Percentiles rank a stretch among this genome's conserved stretches.
phyloP scores from a whole-genome alignment of 2,888 invertebrate genomes.

The Dicycla oo region DNA sequence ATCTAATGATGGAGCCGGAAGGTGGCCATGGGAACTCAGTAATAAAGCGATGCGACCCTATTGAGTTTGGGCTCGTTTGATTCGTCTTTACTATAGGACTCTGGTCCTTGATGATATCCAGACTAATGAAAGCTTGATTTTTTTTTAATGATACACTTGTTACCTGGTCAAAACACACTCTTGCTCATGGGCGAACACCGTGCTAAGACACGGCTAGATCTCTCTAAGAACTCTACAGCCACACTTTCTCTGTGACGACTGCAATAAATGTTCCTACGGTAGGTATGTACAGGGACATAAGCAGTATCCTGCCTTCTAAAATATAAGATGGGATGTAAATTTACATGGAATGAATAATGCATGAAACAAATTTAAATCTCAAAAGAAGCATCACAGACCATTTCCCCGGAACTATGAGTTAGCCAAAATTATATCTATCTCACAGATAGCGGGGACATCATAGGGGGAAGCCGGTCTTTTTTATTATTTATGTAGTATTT shows the following conservation, averaged over 20 bases:
- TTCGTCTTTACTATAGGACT: too few relatives aligned
- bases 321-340: slow-evolving; percentile 49
- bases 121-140: too few relatives aligned
- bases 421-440: slow-evolving; percentile 83
- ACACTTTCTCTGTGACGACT: background rate
- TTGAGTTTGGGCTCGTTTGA: too few relatives aligned
- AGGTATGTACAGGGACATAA: background rate
- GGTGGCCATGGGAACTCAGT: too few relatives aligned
- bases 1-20: too few relatives aligned
- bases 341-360: slow-evolving; percentile 79
- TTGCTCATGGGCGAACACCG: too few relatives aligned
- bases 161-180: too few relatives aligned
- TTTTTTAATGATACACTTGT: too few relatives aligned
- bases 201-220: too few relatives aligned
- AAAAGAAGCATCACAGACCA: slow-evolving; percentile 84
- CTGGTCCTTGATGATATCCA: too few relatives aligned
- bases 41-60: too few relatives aligned
- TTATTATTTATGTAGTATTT: slow-evolving; percentile 90
- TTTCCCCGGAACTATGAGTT: slow-evolving; percentile 86
- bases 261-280: background rate
- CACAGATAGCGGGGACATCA: slow-evolving; percentile 73
- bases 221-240: too few relatives aligned
- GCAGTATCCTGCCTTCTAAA: slow-evolving; percentile 28
- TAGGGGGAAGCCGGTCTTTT: slow-evolving; percentile 75
- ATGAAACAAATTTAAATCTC: slow-evolving; percentile 80